Evolutionary conservation across 2,797 vertebrate species (phyloP), one percentile per base, ranked within the genome.

Genomic region (Florisuga fusca): DNA sequence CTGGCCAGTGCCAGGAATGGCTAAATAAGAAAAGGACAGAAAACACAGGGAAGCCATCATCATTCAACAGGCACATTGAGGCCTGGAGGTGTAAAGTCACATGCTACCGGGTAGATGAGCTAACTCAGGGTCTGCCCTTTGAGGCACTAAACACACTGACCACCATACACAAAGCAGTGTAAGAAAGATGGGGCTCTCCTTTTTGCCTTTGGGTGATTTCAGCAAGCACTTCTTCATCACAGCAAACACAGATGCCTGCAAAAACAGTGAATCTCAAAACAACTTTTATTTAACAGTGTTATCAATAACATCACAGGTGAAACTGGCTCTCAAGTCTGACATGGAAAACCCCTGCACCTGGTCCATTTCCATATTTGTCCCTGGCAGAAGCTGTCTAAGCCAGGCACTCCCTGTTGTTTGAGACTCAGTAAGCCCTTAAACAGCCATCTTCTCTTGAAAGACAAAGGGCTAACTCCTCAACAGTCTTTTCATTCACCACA

Each of bases 101-200:
- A 58, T 12, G 14, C 23, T 61, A 1, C 21, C 48, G 43, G 5
- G 0, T 14, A 71, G 51, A 34, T 45, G 38, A 67, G 29, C 53
- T 68, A 76, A 29, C 2, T 2, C 26, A 43, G 45, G 69, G 61
- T 10, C 83, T 55, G 59, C 36, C 34, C 18, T 66, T 64, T 27
- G 46, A 58, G 66, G 21, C n/a, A 14, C 75, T 6, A 7, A 26
- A 22, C 7, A n/a, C 15, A 1, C 69, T 68, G 79, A 61, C 75
- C 58, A 15, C 12, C 2, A 0, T 19, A 55, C 29, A n/a, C 2
- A 1, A 33, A 36, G 51, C 51, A 41, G 11, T 2, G 11, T 18
- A 29, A 64, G 62, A 69, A 31, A 36, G 23, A 59, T 25, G 50
- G 33, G 10, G 19, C 34, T 74, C 21, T 71, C 53, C 33, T 19